Percentiles rank a stretch among this genome's conserved stretches.
Conservation (phyloP, 2,888 invertebrate genomes). For the Timema podura region DNA sequence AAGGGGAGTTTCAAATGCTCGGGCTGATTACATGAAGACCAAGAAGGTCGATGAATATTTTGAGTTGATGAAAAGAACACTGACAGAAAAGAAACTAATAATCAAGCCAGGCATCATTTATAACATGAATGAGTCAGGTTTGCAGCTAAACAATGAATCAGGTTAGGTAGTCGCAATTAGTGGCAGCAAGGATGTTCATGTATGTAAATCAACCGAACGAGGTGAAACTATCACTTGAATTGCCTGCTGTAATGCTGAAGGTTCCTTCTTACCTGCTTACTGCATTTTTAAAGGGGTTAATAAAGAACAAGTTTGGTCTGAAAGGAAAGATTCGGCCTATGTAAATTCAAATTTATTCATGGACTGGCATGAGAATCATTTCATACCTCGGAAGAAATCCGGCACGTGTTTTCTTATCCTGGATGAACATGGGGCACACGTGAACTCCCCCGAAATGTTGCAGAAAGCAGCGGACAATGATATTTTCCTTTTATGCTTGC, state of each 20-base stretch:
- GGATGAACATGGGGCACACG: conserved; percentile 38
- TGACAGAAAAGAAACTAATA: too few relatives aligned
- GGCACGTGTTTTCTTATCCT: conserved; percentile 36
- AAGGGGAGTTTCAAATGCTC: conserved; percentile 12
- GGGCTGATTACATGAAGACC: conserved; percentile 31
- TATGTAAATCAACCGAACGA: background rate
- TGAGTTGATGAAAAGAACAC: too few relatives aligned
- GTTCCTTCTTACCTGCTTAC: conserved; percentile 31
- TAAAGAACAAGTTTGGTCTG: conserved; percentile 17
- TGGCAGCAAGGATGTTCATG: background rate
- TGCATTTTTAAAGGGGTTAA: conserved; percentile 27
- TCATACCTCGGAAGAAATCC: conserved; percentile 33
- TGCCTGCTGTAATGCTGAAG: conserved; percentile 33
- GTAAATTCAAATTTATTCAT: conserved; percentile 31
- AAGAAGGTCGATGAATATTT: conserved; percentile 31
- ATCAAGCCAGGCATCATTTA: too few relatives aligned
- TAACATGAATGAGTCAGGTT: background rate
- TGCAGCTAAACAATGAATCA: conserved; percentile 30
- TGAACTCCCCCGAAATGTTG: conserved; percentile 32
- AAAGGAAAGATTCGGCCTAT: conserved; percentile 21
- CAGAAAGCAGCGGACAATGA: conserved; percentile 35
- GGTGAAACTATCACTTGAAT: background rate
- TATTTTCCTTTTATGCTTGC: conserved; percentile 34
- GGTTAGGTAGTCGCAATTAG: background rate
- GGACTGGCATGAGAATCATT: conserved; percentile 35